These are phyloP conservation scores for Drosophila niveifrons DNA, from an alignment of 2,888 invertebrate genomes.

Conservation along the genomic window DNA sequence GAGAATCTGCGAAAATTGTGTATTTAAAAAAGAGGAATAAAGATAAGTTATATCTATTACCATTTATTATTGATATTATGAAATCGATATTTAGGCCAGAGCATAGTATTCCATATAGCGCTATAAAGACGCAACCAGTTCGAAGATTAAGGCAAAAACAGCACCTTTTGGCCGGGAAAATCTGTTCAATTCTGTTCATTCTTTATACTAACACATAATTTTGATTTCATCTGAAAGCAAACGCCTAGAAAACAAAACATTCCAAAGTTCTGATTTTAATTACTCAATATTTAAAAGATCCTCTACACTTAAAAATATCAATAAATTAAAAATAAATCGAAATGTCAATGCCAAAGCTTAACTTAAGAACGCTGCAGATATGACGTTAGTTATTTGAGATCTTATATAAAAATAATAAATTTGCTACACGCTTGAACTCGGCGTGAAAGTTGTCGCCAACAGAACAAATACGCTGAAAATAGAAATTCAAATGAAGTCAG, in stretches of 20 bases:
- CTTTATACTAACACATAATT: background rate
- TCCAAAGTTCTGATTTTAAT: background rate
- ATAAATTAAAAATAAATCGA: background rate
- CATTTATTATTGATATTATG: slow-evolving; percentile 12
- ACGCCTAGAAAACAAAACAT: background rate
- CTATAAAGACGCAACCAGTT: slow-evolving; percentile 14
- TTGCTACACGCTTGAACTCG: background rate
- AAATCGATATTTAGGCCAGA: slow-evolving; percentile 13
- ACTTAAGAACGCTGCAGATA: background rate
- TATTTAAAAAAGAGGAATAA: background rate
- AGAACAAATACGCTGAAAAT: slow-evolving; percentile 22
- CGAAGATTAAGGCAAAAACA: slow-evolving; percentile 1
- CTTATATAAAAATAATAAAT: background rate
- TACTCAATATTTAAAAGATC: too few relatives aligned
- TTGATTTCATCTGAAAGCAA: slow-evolving; percentile 3
- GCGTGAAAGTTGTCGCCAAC: background rate
- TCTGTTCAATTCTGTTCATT: background rate
- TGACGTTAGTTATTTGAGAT: background rate
- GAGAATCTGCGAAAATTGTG: background rate
- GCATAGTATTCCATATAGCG: slow-evolving; percentile 1
- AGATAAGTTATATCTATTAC: background rate
- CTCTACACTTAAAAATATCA: background rate
- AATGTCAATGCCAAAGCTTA: background rate
- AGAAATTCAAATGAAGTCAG: slow-evolving; percentile 55
- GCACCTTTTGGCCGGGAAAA: slow-evolving; percentile 1